A percentile compares a stretch with the other conserved stretches of the same genome.
Conservation (phyloP, 2,113 vertebrate genomes). For the Hippocampus zosterae region DNA sequence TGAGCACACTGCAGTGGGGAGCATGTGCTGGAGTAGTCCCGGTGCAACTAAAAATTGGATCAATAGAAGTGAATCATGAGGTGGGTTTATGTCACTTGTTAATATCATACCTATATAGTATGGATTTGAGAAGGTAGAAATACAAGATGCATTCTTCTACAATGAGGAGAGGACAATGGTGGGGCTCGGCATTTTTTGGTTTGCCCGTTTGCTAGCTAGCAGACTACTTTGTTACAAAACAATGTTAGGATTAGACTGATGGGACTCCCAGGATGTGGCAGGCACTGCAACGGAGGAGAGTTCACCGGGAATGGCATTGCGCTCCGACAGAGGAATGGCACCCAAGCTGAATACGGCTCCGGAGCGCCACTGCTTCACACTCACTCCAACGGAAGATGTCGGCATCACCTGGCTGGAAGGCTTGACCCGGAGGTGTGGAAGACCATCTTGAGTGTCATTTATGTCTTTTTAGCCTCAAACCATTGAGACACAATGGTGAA, state of each 20-base stretch:
- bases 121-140: too few relatives aligned
- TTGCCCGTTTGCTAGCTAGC: not conserved
- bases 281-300: constrained; percentile 77
- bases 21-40: too few relatives aligned
- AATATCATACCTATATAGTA: too few relatives aligned
- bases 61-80: too few relatives aligned
- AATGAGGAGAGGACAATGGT: not conserved
- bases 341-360: constrained; percentile 61
- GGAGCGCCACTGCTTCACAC: constrained; percentile 69
- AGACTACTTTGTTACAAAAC: not conserved
- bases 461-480: constrained; percentile 88
- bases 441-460: constrained; percentile 84
- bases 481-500: not conserved
- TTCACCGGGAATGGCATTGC: constrained; percentile 44
- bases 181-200: not conserved
- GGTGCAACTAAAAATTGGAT: too few relatives aligned
- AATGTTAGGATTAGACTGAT: not conserved
- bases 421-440: constrained; percentile 97
- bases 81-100: too few relatives aligned
- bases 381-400: constrained; percentile 84
- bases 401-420: constrained; percentile 70
- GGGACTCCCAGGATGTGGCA: constrained; percentile 9
- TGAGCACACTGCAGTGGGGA: not conserved
- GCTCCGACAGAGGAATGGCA: constrained; percentile 69
- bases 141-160: not conserved